Base-by-base conservation (phyloP, 2,888 invertebrate genomes). In the Pinctada fucata region DNA sequence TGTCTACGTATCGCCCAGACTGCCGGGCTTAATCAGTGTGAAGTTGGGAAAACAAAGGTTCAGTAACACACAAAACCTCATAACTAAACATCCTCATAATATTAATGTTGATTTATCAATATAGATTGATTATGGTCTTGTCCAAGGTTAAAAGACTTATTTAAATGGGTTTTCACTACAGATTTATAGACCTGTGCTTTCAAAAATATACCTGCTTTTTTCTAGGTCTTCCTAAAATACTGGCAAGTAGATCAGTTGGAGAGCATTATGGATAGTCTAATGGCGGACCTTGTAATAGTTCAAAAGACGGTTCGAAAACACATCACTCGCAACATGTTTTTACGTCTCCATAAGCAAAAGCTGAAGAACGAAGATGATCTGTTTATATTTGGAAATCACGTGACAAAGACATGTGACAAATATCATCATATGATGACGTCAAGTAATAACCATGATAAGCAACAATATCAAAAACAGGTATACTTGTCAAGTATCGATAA, bases 151-250 rank as follows among this genome's bases (percentile, higher is more conserved):
- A 31, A 31, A 31, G 31, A 31, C 31, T 31, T 31, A 31, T 31
- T 31, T 31, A 31, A 31, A 31, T 31, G 31, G 31, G 31, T 31
- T 31, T 31, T 31, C 31, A 31, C 31, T 31, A 31, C 31, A 31
- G 31, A 31, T 31, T 31, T 31, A 31, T 31, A 1, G 31, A 31
- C 31, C 31, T 31, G 31, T 31, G 31, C 31, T 31, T 31, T 31
- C 31, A 31, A 31, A 31, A 31, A 31, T 31, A 31, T 31, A 31
- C 31, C 31, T 31, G 31, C 10, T 75, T 16, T 72, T 13, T 72
- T 81, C 10, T 79, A 91, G 91, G 89, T 91, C 4, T 91, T 91
- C 78, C 83, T 91, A 4, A 89, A 88, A 73, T 88, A 89, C 82
- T 90, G 86, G 87, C 91, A 91, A 68, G 78, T 83, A 64, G 91